A percentile compares a stretch with the other conserved stretches of the same genome.
Evolutionary conservation across 2,888 invertebrate species (phyloP).

Genomic region (Chrysolina haemoptera): DNA sequence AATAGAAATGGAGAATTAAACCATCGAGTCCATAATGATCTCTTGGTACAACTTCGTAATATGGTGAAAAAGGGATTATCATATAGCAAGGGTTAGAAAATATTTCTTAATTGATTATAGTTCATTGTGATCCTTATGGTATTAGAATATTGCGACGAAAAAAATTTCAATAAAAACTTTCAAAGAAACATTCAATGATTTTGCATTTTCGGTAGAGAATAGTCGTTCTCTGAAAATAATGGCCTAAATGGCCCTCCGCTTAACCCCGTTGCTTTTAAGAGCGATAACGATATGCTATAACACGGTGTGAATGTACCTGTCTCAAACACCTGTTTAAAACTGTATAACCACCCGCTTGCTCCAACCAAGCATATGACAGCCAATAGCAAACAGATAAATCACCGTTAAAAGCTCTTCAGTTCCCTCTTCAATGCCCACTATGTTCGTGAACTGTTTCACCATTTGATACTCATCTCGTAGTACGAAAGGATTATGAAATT

Average conservation of each 20-base stretch:
- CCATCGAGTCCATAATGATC: too few relatives aligned
- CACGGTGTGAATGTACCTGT: constrained; percentile 65
- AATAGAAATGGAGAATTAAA: too few relatives aligned
- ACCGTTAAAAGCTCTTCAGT: constrained; percentile 66
- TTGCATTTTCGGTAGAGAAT: not conserved
- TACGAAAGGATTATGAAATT: constrained; percentile 1
- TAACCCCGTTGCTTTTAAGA: constrained; percentile 53
- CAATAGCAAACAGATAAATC: constrained; percentile 68
- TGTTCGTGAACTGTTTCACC: constrained; percentile 41
- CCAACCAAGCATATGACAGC: constrained; percentile 61
- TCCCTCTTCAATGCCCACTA: constrained; percentile 53
- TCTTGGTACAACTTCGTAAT: too few relatives aligned
- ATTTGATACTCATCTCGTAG: constrained; percentile 34
- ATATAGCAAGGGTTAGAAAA: too few relatives aligned
- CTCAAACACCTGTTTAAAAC: constrained; percentile 67
- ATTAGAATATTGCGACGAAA: too few relatives aligned
- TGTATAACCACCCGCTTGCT: constrained; percentile 60
- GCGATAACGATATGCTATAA: constrained; percentile 53
- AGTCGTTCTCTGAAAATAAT: not conserved
- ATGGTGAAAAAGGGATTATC: too few relatives aligned
- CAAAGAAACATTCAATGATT: not conserved
- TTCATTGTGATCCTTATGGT: too few relatives aligned
- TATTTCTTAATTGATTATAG: too few relatives aligned
- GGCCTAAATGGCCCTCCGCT: constrained; percentile 14
- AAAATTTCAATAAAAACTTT: too few relatives aligned